Percentiles rank a stretch among this genome's conserved stretches.
Conservation (phyloP, 1,140 invertebrate genomes). For the Lepidurus couesii region DNA sequence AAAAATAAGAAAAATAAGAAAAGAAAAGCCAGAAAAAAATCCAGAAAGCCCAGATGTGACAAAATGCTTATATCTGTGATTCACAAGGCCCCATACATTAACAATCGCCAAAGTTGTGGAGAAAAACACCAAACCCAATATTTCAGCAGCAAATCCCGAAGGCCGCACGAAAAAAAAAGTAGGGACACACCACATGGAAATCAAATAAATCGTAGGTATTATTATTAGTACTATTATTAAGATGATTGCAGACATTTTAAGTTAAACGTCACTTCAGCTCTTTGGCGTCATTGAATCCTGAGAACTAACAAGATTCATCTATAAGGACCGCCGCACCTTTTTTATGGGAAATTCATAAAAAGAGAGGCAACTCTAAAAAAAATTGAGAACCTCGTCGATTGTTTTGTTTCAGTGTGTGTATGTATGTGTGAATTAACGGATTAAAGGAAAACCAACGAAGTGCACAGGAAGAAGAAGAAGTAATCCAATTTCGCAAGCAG, state of each 20-base stretch:
- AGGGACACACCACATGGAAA: slow-evolving; percentile 5
- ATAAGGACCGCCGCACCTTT: slow-evolving; percentile 5
- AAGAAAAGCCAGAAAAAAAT: slow-evolving; percentile 33
- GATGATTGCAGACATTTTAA: background rate
- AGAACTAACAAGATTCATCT: background rate
- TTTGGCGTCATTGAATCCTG: too few relatives aligned
- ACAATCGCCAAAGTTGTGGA: background rate
- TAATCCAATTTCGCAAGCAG: background rate
- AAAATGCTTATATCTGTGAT: background rate
- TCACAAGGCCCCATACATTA: background rate
- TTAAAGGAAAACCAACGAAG: background rate
- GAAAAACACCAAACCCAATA: background rate
- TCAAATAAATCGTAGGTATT: slow-evolving; percentile 35
- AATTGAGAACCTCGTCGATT: background rate
- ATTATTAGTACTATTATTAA: slow-evolving; percentile 27
- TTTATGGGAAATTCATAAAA: background rate
- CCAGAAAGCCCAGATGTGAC: slow-evolving; percentile 29
- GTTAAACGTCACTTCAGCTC: background rate
- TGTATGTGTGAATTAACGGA: background rate
- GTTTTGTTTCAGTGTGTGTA: background rate
- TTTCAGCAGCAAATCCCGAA: too few relatives aligned
- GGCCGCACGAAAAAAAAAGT: too few relatives aligned
- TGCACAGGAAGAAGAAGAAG: background rate
- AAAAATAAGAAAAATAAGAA: slow-evolving; percentile 31
- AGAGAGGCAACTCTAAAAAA: background rate